Evolutionary conservation across 2,113 vertebrate genomes (phyloP).

Genomic region (Toxotes jaculatrix): DNA sequence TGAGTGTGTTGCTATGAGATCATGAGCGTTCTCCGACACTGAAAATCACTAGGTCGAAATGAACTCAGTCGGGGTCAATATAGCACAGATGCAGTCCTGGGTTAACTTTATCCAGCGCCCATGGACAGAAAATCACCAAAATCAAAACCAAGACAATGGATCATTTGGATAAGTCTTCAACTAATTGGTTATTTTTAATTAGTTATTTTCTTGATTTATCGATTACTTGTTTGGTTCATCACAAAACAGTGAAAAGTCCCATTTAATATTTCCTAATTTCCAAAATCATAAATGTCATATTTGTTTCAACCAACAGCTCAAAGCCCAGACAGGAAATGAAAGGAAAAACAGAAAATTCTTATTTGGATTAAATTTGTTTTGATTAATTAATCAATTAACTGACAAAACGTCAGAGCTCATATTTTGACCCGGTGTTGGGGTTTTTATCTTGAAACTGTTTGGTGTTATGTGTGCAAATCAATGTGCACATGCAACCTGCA

Average conservation of each 20-base stretch:
- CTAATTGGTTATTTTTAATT: not conserved
- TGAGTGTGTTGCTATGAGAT: conserved; percentile 19
- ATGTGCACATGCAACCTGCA: not conserved
- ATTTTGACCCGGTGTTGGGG: not conserved
- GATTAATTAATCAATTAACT: not conserved
- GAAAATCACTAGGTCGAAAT: not conserved
- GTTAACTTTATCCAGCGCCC: not conserved
- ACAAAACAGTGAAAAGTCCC: not conserved
- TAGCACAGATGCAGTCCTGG: not conserved
- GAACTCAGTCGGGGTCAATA: not conserved
- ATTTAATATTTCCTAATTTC: not conserved
- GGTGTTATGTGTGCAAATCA: not conserved
- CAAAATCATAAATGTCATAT: not conserved
- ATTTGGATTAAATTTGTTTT: not conserved
- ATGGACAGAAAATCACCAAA: not conserved
- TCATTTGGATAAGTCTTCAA: too few relatives aligned
- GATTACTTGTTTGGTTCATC: not conserved
- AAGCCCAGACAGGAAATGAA: not conserved
- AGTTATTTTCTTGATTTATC: not conserved
- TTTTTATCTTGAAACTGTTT: not conserved
- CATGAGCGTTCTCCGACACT: conserved; percentile 6
- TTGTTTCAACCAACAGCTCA: not conserved
- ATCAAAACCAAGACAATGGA: too few relatives aligned
- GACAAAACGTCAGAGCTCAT: too few relatives aligned
- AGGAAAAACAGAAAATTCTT: too few relatives aligned